Conservation (phyloP, 1,140 invertebrate species). For the Dendrolimus kikuchii region DNA sequence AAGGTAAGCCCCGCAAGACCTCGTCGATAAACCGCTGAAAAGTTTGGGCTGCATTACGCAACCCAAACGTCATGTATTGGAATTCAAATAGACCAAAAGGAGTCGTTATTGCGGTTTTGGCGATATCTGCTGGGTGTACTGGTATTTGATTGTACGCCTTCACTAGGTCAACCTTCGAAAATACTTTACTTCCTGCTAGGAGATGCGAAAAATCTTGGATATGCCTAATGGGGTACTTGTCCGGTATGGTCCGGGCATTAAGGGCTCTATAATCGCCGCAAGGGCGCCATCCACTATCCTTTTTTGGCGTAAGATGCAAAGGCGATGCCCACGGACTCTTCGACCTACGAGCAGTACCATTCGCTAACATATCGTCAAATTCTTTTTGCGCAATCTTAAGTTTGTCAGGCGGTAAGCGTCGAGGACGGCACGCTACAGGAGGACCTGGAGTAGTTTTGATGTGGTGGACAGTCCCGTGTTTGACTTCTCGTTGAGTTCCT, state of each 20-base stretch:
- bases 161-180: constrained; percentile 62
- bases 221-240: constrained; percentile 51
- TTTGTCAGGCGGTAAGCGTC: constrained; percentile 9
- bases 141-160: constrained; percentile 68
- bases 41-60: constrained; percentile 46
- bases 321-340: constrained; percentile 61
- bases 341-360: constrained; percentile 42
- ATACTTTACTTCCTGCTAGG: constrained; percentile 31
- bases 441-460: constrained; percentile 10
- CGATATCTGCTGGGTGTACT: constrained; percentile 29
- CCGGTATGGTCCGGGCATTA: constrained; percentile 53
- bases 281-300: constrained; percentile 26
- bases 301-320: constrained; percentile 45
- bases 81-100: constrained; percentile 48
- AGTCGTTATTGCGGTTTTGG: constrained; percentile 35
- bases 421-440: constrained; percentile 7
- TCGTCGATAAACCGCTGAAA: constrained; percentile 69
- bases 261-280: constrained; percentile 32
- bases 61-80: constrained; percentile 42
- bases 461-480: neutral
- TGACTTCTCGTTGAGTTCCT: neutral
- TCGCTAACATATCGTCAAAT: constrained; percentile 8
- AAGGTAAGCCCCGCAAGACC: constrained; percentile 39
- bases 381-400: constrained; percentile 10
- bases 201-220: neutral